Percentiles rank a stretch among this genome's conserved stretches.
Conservation (phyloP, 1,140 invertebrate genomes). For the Stenopsyche tienmushanensis region DNA sequence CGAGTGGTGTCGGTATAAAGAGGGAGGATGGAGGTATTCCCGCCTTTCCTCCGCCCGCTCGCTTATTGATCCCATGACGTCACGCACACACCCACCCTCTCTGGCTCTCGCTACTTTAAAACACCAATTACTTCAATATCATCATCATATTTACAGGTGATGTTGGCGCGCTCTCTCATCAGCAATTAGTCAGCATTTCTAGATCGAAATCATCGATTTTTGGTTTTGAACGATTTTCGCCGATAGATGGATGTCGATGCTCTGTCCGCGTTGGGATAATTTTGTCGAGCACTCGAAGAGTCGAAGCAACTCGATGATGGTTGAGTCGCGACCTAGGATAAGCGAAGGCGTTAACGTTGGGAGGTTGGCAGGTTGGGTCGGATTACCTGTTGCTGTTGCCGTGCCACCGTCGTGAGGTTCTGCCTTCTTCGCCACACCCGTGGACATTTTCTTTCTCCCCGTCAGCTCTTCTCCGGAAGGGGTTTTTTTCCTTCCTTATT, state of each 20-base stretch:
- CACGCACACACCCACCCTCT: constrained; percentile 40
- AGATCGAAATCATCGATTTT: no score
- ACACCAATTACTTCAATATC: no score
- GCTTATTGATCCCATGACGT: constrained; percentile 41
- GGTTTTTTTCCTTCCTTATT: neutral
- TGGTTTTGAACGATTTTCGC: no score
- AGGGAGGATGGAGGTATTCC: neutral
- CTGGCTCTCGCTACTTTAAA: neutral
- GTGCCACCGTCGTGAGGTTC: neutral
- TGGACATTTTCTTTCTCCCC: neutral
- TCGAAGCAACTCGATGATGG: no score
- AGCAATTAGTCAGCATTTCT: no score
- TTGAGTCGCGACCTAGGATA: constrained; percentile 19
- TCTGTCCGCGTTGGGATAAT: neutral
- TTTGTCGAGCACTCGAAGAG: no score
- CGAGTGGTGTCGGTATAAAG: no score
- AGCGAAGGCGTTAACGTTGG: neutral
- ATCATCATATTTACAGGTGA: no score
- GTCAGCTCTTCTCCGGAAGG: neutral
- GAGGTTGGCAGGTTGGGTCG: no score
- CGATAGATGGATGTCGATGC: neutral
- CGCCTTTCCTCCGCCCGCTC: constrained; percentile 9
- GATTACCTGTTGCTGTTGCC: constrained; percentile 37
- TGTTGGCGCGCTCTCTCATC: no score
- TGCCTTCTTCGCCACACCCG: constrained; percentile 3